phyloP scores from a whole-genome alignment of 2,113 vertebrate genomes.

The Microtus ochrogaster region DNA sequence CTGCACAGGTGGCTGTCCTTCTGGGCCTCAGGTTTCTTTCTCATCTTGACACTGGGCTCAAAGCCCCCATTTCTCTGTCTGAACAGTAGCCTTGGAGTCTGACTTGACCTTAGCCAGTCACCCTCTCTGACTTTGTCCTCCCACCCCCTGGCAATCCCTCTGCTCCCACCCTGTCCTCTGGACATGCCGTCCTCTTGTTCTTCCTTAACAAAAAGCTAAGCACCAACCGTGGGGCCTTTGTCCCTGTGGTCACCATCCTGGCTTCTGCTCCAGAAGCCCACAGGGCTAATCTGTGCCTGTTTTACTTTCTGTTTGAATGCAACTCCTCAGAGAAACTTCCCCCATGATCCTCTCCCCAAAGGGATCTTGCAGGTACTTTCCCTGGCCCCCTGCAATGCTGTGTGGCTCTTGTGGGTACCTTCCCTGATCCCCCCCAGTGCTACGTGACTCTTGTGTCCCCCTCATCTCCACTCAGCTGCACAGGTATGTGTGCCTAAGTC shows the following conservation, averaged over 20 bases:
- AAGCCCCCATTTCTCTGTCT: neutral
- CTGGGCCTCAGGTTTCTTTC: neutral
- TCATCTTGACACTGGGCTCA: neutral
- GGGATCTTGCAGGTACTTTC: neutral
- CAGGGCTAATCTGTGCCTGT: neutral
- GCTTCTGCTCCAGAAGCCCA: neutral
- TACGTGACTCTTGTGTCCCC: neutral
- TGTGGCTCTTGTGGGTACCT: neutral
- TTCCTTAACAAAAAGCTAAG: neutral
- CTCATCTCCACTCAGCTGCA: neutral
- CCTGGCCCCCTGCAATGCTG: accelerated
- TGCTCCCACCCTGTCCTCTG: neutral
- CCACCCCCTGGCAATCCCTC: too few species aligned
- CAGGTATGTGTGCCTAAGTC: neutral
- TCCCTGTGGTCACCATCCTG: neutral
- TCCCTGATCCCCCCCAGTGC: too few species aligned
- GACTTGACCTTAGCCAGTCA: neutral
- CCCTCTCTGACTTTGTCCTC: neutral
- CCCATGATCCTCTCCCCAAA: neutral
- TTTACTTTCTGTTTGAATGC: neutral
- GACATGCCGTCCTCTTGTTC: neutral
- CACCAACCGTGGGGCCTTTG: neutral
- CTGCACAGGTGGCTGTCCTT: neutral
- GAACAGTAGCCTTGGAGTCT: neutral
- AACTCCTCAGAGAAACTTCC: slow-evolving; percentile 9